Evolutionary conservation across 2,888 invertebrate genomes (phyloP), one percentile per base, ranked within the genome.

Genomic region (Miltochrista miniata): DNA sequence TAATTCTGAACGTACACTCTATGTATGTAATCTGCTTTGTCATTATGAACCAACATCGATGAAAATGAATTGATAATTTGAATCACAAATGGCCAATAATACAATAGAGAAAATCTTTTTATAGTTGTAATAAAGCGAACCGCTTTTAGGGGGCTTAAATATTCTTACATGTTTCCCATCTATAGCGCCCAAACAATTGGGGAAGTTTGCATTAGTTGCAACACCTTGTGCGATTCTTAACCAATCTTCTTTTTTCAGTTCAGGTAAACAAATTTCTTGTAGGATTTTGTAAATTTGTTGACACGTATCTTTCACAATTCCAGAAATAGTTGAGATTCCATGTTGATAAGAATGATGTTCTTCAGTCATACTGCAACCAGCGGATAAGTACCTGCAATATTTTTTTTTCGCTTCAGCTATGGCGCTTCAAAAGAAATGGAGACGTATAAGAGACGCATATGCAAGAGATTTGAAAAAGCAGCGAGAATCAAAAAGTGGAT

Each of bases 331-430:
- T 50, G 56, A 53, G 24, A 50, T 42, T 1, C 50, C 48, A 56
- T 53, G 50, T 48, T 56, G 45, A 36, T 50, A 56, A 50, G 53
- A 53, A 41, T 53, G 46, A 31, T 53, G 47, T 37, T 53, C 41
- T 42, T 56, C 53, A 53, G 50, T 51, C 53, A 53, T 45, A 48
- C 35, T 51, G 37, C 54, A 54, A 36, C 56, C 56, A 48, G 55
- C 39, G 34, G 55, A 29, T 51, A 52, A 48, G 24, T 56, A 56
- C 14, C 51, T 56, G 51, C 7, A 51, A 46, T 18, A 43, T 46
- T 43, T 34, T 42, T 34, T 42, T 55, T n/a, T n/a, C n/a, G n/a
- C n/a, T 55, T 51, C 43, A 51, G 55, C 51, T 30, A 36, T 45
- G 36, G 15, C 46, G 51, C 47, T 56, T 34, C 50, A 56, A 56